phyloP scores from a whole-genome alignment of 2,797 vertebrate genomes.

The Phalloptychus januarius region DNA sequence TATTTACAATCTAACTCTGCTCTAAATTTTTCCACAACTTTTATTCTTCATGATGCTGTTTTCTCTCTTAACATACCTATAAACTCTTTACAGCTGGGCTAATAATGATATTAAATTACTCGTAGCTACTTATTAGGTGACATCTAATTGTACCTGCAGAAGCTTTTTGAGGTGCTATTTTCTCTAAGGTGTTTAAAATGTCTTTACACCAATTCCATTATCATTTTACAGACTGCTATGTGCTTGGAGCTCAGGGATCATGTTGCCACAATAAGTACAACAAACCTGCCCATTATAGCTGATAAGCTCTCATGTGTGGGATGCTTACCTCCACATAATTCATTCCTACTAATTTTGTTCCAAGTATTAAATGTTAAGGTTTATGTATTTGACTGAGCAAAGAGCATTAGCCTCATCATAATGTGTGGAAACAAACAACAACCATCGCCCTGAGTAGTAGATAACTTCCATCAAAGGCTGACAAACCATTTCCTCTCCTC shows the following conservation, averaged over 20 bases:
- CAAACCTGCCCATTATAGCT: constrained; percentile 89
- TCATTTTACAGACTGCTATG: constrained; percentile 93
- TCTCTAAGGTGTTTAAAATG: constrained; percentile 85
- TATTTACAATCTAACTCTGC: background rate
- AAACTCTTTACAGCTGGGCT: background rate
- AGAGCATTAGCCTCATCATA: constrained; percentile 61
- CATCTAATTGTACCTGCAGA: too few relatives aligned
- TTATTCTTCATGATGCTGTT: background rate
- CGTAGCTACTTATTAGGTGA: too few relatives aligned
- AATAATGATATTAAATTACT: background rate
- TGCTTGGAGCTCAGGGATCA: constrained; percentile 85
- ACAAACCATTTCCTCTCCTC: constrained; percentile 60
- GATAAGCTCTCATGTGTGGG: constrained; percentile 85
- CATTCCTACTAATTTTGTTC: constrained; percentile 80
- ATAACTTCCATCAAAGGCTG: constrained; percentile 65
- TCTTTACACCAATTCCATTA: constrained; percentile 88
- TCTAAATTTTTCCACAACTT: background rate
- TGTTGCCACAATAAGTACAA: constrained; percentile 86
- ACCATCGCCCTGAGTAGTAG: constrained; percentile 46
- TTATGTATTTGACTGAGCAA: constrained; percentile 59
- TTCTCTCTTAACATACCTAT: background rate
- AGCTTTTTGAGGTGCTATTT: constrained; percentile 47
- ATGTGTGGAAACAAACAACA: constrained; percentile 43
- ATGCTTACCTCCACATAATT: constrained; percentile 72
- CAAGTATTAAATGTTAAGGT: constrained; percentile 61